Base-by-base conservation (phyloP, 2,797 vertebrate genomes). In the Stomatorhinus walkeri region DNA sequence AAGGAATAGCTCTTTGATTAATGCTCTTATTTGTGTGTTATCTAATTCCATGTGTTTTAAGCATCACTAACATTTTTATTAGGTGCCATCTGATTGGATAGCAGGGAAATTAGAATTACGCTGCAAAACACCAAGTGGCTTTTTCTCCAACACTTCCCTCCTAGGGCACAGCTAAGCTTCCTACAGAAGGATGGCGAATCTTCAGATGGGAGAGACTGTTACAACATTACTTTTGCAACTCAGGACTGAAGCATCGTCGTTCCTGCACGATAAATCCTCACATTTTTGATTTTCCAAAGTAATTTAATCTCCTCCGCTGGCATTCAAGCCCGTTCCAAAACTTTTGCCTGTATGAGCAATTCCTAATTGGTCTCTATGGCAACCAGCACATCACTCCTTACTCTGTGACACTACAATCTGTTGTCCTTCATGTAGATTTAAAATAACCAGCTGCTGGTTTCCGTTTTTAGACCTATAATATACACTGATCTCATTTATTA, bases 301-400 rank as follows among this genome's bases (percentile, higher is more conserved):
- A 51, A 85, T 51, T 85, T 28, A 51, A 85, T 85, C 51, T 85
- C 83, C 83, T 49, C 3, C 40, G 3, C 43, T 84, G 48, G 19
- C n/a, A 24, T 85, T 51, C 83, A 51, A 51, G 83, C 49, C 83
- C 1, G 10, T 28, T 85, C 83, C 56, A 83, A 89, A 46, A 16
- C 88, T 68, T 83, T 72, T 19, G 43, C 43, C 59, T 85, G 61
- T 43, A 32, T 46, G 16, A 84, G 52, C 4, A 56, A 48, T 72
- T 64, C 4, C 16, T 22, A 40, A 87, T 40, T 16, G 88, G 92
- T 92, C 90, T 88, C 91, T 89, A 90, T 93, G 90, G 91, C 68
- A 92, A 92, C 92, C 72, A 52, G 46, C 76, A 3, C 46, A 85
- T 85, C n/a, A 28, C 43, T 51, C 6, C 43, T 85, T 22, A 85